A percentile compares a stretch with the other conserved stretches of the same genome.
These are phyloP conservation scores for Ornithorhynchus anatinus DNA, from an alignment of 2,113 vertebrate species.

Conservation along the genomic window DNA sequence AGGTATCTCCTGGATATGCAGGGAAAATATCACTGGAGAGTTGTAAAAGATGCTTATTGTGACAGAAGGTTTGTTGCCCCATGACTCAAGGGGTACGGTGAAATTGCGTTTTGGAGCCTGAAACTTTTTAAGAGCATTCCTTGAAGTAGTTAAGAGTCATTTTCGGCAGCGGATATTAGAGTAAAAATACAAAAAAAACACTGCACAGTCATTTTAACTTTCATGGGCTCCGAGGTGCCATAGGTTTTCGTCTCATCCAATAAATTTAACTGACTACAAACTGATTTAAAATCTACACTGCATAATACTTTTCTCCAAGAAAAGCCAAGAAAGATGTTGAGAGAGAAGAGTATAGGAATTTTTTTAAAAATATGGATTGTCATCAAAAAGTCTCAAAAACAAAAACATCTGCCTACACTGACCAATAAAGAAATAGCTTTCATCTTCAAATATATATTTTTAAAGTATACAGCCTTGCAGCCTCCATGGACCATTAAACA, in stretches of 20 bases:
- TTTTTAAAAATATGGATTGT: neutral
- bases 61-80: too few species aligned
- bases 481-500: neutral
- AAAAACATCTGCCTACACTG: too few species aligned
- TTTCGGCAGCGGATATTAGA: neutral
- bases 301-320: too few species aligned
- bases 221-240: too few species aligned
- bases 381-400: neutral
- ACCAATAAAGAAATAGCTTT: neutral
- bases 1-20: constrained; percentile 15
- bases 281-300: too few species aligned
- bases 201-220: neutral
- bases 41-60: too few species aligned
- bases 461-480: neutral
- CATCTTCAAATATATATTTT: neutral
- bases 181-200: constrained; percentile 14
- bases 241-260: too few species aligned
- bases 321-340: too few species aligned
- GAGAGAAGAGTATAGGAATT: neutral
- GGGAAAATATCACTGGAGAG: neutral
- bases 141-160: neutral
- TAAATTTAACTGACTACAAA: too few species aligned
- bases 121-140: neutral
- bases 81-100: neutral
- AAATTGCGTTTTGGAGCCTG: neutral